These are phyloP conservation scores for Brachionichthys hirsutus DNA, from an alignment of 2,113 vertebrate genomes.

Conservation along the genomic window DNA sequence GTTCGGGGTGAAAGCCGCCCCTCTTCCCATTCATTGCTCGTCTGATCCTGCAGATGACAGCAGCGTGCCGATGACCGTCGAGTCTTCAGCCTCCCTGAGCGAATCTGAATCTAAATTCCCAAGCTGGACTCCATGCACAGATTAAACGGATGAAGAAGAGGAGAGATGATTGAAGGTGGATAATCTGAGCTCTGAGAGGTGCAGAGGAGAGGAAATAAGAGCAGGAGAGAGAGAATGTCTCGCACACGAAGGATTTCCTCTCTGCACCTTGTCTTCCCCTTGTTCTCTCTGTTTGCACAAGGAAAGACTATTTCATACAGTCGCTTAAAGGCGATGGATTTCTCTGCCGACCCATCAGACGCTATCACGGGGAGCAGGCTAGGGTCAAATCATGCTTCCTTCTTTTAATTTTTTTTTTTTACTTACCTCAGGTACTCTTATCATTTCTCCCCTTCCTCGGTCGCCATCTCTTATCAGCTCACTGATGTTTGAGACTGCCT, in stretches of 20 bases:
- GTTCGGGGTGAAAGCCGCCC: background rate
- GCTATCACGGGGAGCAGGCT: slow-evolving; percentile 57
- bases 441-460: slow-evolving; percentile 14
- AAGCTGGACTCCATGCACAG: too few relatives aligned
- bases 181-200: slow-evolving; percentile 41
- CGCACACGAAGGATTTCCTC: slow-evolving; percentile 78
- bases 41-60: slow-evolving; percentile 62
- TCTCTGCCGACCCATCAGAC: slow-evolving; percentile 47
- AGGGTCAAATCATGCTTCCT: slow-evolving; percentile 33
- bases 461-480: slow-evolving; percentile 11
- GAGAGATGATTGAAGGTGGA: slow-evolving; percentile 51
- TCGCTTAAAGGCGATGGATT: slow-evolving; percentile 52
- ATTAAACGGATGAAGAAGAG: slow-evolving; percentile 8
- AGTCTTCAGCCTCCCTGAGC: too few relatives aligned
- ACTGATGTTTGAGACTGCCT: background rate
- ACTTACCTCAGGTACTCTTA: slow-evolving; percentile 34
- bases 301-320: slow-evolving; percentile 39
- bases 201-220: slow-evolving; percentile 58
- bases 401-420: slow-evolving; percentile 19
- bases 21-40: slow-evolving; percentile 16
- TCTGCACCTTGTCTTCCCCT: slow-evolving; percentile 66
- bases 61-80: slow-evolving; percentile 25
- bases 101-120: too few relatives aligned
- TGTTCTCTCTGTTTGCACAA: slow-evolving; percentile 68
- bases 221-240: slow-evolving; percentile 54